Evolutionary conservation across 2,113 vertebrate species (phyloP), one percentile per base, ranked within the genome.

Genomic region (Pachycephala philippinensis): DNA sequence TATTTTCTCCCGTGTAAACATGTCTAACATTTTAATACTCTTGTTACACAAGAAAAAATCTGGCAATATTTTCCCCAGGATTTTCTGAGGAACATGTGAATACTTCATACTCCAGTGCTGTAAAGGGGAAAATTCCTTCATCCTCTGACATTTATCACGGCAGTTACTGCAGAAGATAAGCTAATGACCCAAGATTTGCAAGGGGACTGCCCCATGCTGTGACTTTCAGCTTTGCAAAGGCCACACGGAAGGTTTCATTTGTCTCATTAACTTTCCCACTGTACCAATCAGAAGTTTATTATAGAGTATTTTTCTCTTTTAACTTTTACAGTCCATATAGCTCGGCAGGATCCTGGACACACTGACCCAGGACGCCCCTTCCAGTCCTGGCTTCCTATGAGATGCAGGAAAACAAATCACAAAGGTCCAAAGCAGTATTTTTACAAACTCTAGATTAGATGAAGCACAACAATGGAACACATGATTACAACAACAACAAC

Each of bases 321-420:
- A 97, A 94, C 84, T 96, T 97, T 95, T 96, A 95, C 94, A 96
- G 95, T 89, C 92, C 97, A 95, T 91, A 59, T 83, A 97, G 90
- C 97, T 96, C 83, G 1, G 94, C 86, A 87, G 92, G 89, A 95
- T 90, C 80, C 79, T 44, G 72, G 64, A 47, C 89, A 95, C 64
- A 23, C 30, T 84, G 89, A 97, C 89, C 91, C 94, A 84, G 76
- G 86, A 89, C 1, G 15, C 59, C 91, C 86, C 89, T 96, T 93
- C 56, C 72, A 74, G 80, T 57, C 47, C 64, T 50, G 24, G 18
- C 42, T 53, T 92, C 90, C 87, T 82, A 12, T 61, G 86, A 98
- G 86, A 97, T 90, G 78, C 77, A 89, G 66, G 87, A 96, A 90
- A 90, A 83, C 60, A 89, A 95, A 78, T 90, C 84, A 86, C 93